Evolutionary conservation across 2,888 invertebrate species (phyloP).

Genomic region (Ernsta delagoae): DNA sequence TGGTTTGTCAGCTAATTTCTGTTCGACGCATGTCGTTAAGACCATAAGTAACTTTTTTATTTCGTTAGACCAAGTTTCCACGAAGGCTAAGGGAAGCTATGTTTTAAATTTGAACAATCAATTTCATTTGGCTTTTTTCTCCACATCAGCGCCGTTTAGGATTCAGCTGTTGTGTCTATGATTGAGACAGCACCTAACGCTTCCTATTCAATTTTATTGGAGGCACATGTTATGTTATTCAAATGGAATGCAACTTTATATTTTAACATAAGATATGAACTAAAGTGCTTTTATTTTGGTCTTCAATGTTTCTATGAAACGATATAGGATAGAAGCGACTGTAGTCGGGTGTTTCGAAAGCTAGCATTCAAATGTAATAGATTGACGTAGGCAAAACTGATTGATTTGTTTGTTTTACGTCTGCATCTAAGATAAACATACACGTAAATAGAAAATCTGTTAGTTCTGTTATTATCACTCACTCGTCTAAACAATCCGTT

Average conservation of each 20-base stretch:
- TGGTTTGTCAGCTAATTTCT: not conserved
- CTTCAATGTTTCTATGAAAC: conserved; percentile 21
- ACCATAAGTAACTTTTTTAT: too few species aligned
- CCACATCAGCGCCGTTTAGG: too few species aligned
- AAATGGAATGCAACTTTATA: conserved; percentile 6
- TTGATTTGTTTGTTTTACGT: not conserved
- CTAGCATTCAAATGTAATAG: conserved; percentile 25
- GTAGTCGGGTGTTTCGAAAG: not conserved
- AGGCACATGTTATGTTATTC: not conserved
- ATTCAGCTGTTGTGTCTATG: too few species aligned
- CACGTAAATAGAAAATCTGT: not conserved
- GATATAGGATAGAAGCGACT: conserved; percentile 1
- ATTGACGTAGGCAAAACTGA: conserved; percentile 1
- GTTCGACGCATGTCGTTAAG: too few species aligned
- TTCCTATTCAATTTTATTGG: too few species aligned
- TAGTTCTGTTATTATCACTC: not conserved
- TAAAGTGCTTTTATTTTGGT: conserved; percentile 25
- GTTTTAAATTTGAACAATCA: too few species aligned
- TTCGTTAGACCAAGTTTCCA: too few species aligned
- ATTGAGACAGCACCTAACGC: too few species aligned
- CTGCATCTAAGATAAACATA: conserved; percentile 8
- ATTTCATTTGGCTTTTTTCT: too few species aligned
- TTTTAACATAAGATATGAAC: not conserved
- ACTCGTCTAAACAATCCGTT: not conserved
- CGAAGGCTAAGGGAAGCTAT: too few species aligned